These are phyloP conservation scores for Vidua chalybeata DNA, from an alignment of 2,113 vertebrate species.

Conservation along the genomic window DNA sequence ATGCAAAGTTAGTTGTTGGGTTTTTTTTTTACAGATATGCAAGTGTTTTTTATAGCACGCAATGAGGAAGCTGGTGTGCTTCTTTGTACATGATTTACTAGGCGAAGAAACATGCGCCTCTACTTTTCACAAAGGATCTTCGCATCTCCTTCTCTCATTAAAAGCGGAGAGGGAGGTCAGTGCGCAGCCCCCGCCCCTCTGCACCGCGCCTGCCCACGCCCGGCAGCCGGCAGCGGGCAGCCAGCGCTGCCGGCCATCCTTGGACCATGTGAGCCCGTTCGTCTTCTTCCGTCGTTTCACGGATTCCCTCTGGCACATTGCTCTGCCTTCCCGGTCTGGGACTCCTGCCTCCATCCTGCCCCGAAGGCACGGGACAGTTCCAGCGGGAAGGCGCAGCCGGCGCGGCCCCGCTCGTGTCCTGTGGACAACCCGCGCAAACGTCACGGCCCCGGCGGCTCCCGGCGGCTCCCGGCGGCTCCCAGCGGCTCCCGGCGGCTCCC, in stretches of 20 bases:
- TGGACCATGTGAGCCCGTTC: fast-evolving
- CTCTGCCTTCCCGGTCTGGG: background rate
- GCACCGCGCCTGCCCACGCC: fast-evolving
- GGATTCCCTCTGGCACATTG: no score
- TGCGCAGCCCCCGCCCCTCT: fast-evolving
- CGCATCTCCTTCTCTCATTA: background rate
- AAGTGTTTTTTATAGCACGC: fast-evolving
- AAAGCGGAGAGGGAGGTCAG: fast-evolving
- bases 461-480: no score
- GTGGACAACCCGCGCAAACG: fast-evolving
- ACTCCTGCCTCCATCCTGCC: background rate
- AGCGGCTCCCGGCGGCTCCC: no score
- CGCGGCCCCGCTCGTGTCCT: fast-evolving
- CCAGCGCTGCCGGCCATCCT: fast-evolving
- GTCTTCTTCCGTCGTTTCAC: fast-evolving
- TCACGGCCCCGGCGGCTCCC: fast-evolving
- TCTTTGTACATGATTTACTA: background rate
- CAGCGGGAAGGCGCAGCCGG: background rate
- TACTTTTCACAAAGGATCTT: background rate
- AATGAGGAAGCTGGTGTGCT: background rate
- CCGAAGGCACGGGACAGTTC: background rate
- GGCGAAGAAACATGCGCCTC: background rate
- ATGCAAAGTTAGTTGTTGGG: background rate
- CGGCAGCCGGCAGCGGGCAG: background rate
- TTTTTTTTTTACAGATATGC: background rate